Evolutionary conservation across 1,140 invertebrate species (phyloP), one percentile per base, ranked within the genome.

Genomic region (Neomicropteryx cornuta): DNA sequence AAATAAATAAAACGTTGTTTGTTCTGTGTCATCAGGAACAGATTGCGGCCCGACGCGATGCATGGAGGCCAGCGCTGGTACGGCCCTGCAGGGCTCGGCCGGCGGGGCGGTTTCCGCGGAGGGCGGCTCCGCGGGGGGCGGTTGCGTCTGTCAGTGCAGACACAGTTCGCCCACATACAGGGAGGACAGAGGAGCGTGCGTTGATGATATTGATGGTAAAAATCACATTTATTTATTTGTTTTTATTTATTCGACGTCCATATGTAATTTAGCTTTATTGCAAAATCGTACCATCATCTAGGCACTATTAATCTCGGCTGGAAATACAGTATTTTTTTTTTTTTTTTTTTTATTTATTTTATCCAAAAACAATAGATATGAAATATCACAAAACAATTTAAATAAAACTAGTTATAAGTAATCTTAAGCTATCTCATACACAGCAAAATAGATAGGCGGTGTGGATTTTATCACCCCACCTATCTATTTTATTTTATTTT

Each of bases 121-220:
- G 2, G 50, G 52, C 10, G 53, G 47, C 3, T 6, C 8, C 10
- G 22, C 38, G n/a, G 18, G 22, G n/a, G 48, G 38, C 17, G 52
- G 52, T 4, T 72, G 69, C 34, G 41, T 53, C 2, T 75, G 72
- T 37, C 67, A 70, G 23, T 75, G 72, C 36, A 50, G 59, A 1
- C 51, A 45, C 0, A 55, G 66, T n/a, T 56, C 58, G 2, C 69
- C 70, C 3, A 55, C 68, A 3, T 73, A 72, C 46, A 54, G 71
- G 11, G 71, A 75, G 38, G 73, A 75, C 43, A 53, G 60, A 36
- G 46, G 53, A 4, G 48, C 60, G 18, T 75, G 73, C 41, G 64
- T 72, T 36, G 62, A 66, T 42, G 62, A 68, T 45, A 54, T 75
- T 28, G 56, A 64, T 38, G 72, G 72, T 73, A 51, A 58, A 49